These are phyloP conservation scores for Perdita meconis DNA, from an alignment of 2,888 invertebrate species.

Conservation along the genomic window DNA sequence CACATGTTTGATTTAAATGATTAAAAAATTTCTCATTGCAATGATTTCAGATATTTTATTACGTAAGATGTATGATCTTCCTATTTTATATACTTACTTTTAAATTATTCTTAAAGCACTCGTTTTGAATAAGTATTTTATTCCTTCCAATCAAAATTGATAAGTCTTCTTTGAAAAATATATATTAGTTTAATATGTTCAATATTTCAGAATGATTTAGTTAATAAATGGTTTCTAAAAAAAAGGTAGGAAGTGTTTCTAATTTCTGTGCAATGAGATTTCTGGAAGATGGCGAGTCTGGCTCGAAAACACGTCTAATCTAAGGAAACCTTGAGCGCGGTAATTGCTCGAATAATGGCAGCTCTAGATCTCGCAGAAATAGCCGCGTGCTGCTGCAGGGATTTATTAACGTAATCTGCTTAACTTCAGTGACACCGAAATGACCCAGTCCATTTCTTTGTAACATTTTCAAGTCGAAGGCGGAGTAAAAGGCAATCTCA, in stretches of 20 bases:
- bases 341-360: conserved; percentile 47
- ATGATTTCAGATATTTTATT: neutral
- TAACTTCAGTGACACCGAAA: conserved; percentile 72
- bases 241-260: conserved; percentile 6
- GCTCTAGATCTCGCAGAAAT: conserved; percentile 71
- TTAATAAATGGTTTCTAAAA: neutral
- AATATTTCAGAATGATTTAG: too few species aligned
- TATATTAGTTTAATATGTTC: too few species aligned
- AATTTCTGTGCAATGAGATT: conserved; percentile 7
- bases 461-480: conserved; percentile 56
- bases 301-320: conserved; percentile 69
- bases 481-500: conserved; percentile 55
- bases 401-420: conserved; percentile 81
- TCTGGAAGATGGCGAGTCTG: conserved; percentile 56
- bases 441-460: conserved; percentile 53
- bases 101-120: too few species aligned
- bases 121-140: too few species aligned
- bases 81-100: too few species aligned
- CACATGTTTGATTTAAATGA: neutral
- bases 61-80: too few species aligned
- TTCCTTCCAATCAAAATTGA: too few species aligned
- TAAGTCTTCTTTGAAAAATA: too few species aligned
- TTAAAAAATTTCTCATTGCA: neutral
- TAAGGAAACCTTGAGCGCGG: conserved; percentile 71
- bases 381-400: conserved; percentile 71